Evolutionary conservation across 2,113 vertebrate species (phyloP), one percentile per base, ranked within the genome.

Genomic region (Talpa occidentalis): DNA sequence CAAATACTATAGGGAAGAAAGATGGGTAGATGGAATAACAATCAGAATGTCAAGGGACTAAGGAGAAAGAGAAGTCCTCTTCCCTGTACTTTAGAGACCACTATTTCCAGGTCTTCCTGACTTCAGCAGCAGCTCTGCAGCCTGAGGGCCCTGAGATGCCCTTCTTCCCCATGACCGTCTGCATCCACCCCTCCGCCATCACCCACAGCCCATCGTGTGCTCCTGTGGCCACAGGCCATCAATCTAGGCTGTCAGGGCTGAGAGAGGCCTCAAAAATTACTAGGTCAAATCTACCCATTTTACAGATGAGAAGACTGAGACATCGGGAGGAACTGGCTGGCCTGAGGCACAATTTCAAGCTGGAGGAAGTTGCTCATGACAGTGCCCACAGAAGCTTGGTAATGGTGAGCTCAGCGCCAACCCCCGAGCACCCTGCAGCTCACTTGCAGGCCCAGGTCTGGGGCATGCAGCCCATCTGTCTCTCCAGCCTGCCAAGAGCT

Each of bases 401-500:
- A 28, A 35, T 16, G 8, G 32, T 52, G 79, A 83, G 74, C 69
- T 35, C 66, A 14, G 19, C 1, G 0, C 77, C 76, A 83, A 79
- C 64, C 37, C 88, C 79, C 10, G 0, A 44, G 40, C 19, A 40
- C 49, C 49, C 88, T 6, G 15, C 26, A 88, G 76, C 89, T 94
- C 5, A 0, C 62, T 88, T 8, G 0, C 44, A 74, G 83, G 77
- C 59, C 90, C 77, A 60, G 85, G 96, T 77, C 77, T 22, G 1
- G 84, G 28, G 52, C 91, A 77, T 5, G 17, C 17, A 69, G 94
- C 79, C 97, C 97, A 97, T 97, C 96, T 97, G 97, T 95, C 94
- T 64, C 96, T 67, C 24, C 49, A 6, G 89, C 76, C 93, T 95
- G 97, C 96, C 97, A 97, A 96, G 79, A 93, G 80, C 74, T 94